A percentile compares a stretch with the other conserved stretches of the same genome.
These are phyloP conservation scores for Chaitophorus viminalis DNA, from an alignment of 2,888 invertebrate genomes.

Conservation along the genomic window DNA sequence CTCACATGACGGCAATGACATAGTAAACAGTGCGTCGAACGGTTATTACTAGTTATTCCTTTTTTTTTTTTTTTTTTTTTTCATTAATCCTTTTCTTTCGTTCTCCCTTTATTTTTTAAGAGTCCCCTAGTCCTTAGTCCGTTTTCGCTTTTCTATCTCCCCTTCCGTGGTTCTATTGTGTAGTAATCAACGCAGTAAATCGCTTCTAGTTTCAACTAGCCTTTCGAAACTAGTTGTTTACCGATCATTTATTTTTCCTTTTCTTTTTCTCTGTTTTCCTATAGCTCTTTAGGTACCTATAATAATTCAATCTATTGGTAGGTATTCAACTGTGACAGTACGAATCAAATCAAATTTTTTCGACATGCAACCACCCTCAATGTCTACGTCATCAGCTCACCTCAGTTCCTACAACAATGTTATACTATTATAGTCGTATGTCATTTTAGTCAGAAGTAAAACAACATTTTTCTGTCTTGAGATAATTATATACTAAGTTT, in stretches of 20 bases:
- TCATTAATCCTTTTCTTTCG: constrained; percentile 5
- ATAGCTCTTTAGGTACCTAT: not conserved
- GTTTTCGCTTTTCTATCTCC: not conserved
- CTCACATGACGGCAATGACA: constrained; percentile 16
- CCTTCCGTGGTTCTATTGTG: not conserved
- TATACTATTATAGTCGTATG: not conserved
- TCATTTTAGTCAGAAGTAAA: not conserved
- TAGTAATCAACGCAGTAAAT: not conserved
- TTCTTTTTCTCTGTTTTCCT: not conserved
- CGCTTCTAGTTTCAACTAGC: not conserved
- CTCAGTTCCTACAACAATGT: constrained; percentile 34
- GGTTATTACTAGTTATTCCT: not conserved
- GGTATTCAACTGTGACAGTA: no score
- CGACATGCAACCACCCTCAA: not conserved
- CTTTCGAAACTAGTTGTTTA: not conserved
- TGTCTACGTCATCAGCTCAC: not conserved
- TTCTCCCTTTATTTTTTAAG: not conserved
- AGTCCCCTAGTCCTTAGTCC: not conserved
- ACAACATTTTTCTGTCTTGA: not conserved
- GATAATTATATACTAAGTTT: not conserved
- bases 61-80: constrained; percentile 24
- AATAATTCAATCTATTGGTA: no score
- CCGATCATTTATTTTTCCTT: not conserved
- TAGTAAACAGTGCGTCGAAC: constrained; percentile 22
- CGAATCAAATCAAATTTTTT: not conserved